These are phyloP conservation scores for Philaethria dido DNA, from an alignment of 2,888 invertebrate genomes.

Conservation along the genomic window DNA sequence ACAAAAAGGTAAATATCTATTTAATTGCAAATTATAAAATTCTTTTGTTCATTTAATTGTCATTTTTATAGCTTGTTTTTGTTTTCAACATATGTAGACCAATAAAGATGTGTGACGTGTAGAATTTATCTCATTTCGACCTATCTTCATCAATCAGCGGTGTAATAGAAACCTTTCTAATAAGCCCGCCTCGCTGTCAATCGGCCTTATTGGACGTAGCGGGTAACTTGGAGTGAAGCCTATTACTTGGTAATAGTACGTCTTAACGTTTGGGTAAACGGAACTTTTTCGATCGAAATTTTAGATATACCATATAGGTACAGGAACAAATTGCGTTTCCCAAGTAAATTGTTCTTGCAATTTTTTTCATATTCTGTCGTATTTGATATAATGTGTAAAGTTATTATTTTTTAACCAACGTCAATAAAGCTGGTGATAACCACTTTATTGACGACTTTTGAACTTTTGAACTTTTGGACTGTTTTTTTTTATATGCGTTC, in stretches of 20 bases:
- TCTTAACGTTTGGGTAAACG: conserved; percentile 8
- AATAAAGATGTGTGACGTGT: conserved; percentile 18
- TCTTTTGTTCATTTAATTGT: too few relatives aligned
- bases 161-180: conserved; percentile 44
- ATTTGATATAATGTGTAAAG: too few relatives aligned
- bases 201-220: conserved; percentile 43
- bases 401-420: too few relatives aligned
- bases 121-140: conserved; percentile 31
- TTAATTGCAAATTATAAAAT: background rate
- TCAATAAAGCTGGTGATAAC: too few relatives aligned
- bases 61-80: background rate
- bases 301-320: background rate
- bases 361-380: too few relatives aligned
- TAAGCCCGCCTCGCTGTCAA: conserved; percentile 44
- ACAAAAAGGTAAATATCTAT: background rate
- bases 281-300: conserved; percentile 7
- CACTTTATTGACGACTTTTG: too few relatives aligned
- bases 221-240: conserved; percentile 37
- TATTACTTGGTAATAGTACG: conserved; percentile 40
- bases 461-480: too few relatives aligned
- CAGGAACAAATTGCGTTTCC: too few relatives aligned
- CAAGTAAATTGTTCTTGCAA: too few relatives aligned
- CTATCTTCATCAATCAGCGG: conserved; percentile 42
- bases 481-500: too few relatives aligned
- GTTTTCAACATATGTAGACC: background rate